Evolutionary conservation across 2,888 invertebrate species (phyloP).

Genomic region (Sicus ferrugineus): DNA sequence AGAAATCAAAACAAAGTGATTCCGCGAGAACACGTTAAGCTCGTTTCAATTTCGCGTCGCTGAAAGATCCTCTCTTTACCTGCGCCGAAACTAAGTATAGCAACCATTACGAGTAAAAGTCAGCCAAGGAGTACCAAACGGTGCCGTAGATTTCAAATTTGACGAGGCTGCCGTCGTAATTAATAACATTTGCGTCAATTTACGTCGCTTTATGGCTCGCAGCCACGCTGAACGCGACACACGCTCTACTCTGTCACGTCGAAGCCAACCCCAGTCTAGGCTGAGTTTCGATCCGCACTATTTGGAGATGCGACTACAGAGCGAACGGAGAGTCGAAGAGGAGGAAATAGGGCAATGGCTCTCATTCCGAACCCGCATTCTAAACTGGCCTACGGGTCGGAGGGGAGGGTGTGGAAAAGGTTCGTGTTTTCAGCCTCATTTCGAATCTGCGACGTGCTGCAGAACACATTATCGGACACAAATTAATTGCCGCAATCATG

Average conservation of each 20-base stretch:
- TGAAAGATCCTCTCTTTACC: no score
- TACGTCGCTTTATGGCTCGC: neutral
- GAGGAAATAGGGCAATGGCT: no score
- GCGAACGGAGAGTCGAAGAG: no score
- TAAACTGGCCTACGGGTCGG: neutral
- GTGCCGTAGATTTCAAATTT: neutral
- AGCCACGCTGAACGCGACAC: neutral
- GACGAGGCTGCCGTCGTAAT: neutral
- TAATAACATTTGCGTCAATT: neutral
- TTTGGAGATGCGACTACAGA: no score
- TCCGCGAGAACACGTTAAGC: no score
- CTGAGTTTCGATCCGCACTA: neutral
- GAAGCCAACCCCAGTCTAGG: neutral
- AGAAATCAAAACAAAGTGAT: no score
- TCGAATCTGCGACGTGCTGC: neutral
- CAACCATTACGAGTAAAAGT: no score
- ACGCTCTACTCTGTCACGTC: neutral
- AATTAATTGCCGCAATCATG: neutral
- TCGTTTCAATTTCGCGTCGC: no score
- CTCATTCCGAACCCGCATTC: neutral
- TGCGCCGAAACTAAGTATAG: no score
- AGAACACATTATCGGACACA: neutral
- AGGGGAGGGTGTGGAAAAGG: neutral
- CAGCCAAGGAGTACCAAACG: neutral
- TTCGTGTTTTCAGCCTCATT: neutral